phyloP scores from a whole-genome alignment of 2,888 invertebrate genomes.

The Drosophila lacicola region DNA sequence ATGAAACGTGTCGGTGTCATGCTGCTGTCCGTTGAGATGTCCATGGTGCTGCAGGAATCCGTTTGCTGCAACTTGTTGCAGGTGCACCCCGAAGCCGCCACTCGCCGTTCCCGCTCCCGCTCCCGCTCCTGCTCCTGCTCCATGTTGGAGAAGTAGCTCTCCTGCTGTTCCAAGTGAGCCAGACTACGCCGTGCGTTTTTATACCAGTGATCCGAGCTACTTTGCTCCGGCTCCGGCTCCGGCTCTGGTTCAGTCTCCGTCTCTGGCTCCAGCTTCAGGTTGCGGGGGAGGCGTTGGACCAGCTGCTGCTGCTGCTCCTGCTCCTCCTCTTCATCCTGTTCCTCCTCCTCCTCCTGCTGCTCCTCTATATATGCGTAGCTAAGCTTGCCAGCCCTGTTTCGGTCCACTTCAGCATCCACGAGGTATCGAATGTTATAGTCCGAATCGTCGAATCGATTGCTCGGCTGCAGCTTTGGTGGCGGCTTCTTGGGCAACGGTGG shows the following conservation, averaged over 20 bases:
- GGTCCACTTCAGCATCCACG: neutral
- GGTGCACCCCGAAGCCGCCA: neutral
- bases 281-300: too few species aligned
- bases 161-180: slow-evolving; percentile 26
- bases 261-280: neutral
- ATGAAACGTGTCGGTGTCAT: neutral
- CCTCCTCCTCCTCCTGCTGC: slow-evolving; percentile 25
- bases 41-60: neutral
- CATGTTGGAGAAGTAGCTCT: slow-evolving; percentile 1
- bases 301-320: neutral
- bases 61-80: slow-evolving; percentile 33
- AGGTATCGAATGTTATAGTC: neutral
- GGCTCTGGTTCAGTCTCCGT: neutral
- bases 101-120: too few species aligned
- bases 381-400: neutral
- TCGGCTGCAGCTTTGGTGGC: neutral
- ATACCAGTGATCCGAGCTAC: slow-evolving; percentile 42
- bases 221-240: neutral
- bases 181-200: slow-evolving; percentile 6
- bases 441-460: neutral
- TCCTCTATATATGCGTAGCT: slow-evolving; percentile 26
- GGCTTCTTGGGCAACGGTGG: too few species aligned
- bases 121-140: neutral
- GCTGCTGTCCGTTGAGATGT: neutral
- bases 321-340: neutral